Evolutionary conservation across 2,797 vertebrate genomes (phyloP), one percentile per base, ranked within the genome.

Genomic region (Oryzias sinensis): DNA sequence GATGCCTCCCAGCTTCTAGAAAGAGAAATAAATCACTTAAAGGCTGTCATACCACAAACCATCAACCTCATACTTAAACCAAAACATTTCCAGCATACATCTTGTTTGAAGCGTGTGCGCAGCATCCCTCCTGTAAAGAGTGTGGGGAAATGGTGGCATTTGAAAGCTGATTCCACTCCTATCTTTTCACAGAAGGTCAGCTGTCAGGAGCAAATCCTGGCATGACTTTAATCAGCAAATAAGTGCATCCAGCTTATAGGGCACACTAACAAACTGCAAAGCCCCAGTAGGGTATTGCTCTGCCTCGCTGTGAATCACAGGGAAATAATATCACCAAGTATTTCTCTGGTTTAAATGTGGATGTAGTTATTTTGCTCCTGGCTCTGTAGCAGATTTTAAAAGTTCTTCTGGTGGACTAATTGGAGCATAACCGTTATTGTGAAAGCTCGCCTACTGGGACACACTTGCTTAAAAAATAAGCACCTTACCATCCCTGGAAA

Each of bases 1-100:
- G 50, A 91, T 91, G 56, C 90, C 90, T 51, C 82, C 90, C 92
- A 55, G 90, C 91, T 0, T 87, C 90, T 72, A 93, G 93, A 90
- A 91, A 92, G 89, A 72, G 14, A 53, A 90, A 87, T 93, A 91
- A 92, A 94, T 83, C 16, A 11, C 55, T 72, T 49, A 64, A 64
- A 27, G 22, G 53, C 57, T 69, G 76, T 76, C 68, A 53, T 59
- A 29, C 37, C 43, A 57, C 59, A 72, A 60, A 69, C 29, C 24
- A 54, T 62, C 20, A 41, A 68, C 64, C 68, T 67, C 57, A 54
- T 79, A 77, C 71, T 70, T 25, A 65, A 84, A 85, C 71, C 59
- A 82, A 81, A 82, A 64, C 55, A 76, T 68, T 77, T 66, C 61
- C 59, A 63, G 61, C 40, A 70, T 62, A 62, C 70, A 49, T 45